Conservation (phyloP, 1,140 invertebrate genomes). For the Cyphomyrmex costatus region DNA sequence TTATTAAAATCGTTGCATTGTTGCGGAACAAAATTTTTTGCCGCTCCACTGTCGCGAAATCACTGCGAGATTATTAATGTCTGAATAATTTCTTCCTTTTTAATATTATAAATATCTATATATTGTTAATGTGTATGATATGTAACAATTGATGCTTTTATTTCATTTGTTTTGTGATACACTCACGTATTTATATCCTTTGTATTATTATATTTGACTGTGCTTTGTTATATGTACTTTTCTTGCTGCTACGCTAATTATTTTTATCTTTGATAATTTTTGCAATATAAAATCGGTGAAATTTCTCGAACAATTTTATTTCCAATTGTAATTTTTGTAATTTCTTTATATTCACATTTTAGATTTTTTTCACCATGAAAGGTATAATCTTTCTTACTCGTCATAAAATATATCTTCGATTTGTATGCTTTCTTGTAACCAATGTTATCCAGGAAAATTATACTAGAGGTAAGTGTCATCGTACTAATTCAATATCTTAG, state of each 20-base stretch:
- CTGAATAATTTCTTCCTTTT: conserved; percentile 30
- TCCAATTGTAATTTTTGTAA: conserved; percentile 4
- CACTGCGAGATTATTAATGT: conserved; percentile 32
- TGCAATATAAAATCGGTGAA: not conserved
- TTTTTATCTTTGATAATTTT: not conserved
- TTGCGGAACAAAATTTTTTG: conserved; percentile 1
- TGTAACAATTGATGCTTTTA: not conserved
- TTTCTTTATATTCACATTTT: not conserved
- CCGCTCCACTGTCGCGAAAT: not conserved
- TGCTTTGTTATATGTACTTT: not conserved
- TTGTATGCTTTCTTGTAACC: conserved; percentile 18
- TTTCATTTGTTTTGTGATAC: not conserved
- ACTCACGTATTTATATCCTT: not conserved
- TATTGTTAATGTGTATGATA: not conserved
- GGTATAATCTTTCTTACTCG: not conserved
- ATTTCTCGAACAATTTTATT: not conserved
- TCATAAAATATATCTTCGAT: not conserved
- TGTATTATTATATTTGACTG: not conserved
- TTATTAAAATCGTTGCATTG: conserved; percentile 13
- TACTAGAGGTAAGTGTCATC: not conserved
- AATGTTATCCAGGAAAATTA: conserved; percentile 41
- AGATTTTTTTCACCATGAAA: not conserved
- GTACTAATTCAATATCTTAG: conserved; percentile 37
- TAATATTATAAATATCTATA: not conserved
- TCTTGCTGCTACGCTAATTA: not conserved